Percentiles rank a stretch among this genome's conserved stretches.
Conservation (phyloP, 1,140 invertebrate species). For the Chlorops oryzae region DNA sequence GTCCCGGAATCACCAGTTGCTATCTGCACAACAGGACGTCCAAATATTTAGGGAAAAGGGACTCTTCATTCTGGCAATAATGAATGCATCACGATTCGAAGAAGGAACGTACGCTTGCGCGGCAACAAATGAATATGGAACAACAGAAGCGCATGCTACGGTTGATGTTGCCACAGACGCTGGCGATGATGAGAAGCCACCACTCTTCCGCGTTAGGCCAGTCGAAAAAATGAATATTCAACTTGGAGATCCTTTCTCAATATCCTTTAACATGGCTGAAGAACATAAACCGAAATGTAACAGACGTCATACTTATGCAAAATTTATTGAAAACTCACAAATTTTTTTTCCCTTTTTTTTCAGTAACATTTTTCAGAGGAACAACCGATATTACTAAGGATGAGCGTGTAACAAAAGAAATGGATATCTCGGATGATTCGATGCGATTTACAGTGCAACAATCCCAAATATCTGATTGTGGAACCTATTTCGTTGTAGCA, state of each 20-base stretch:
- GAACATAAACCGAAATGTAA: constrained; percentile 78
- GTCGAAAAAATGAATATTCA: constrained; percentile 65
- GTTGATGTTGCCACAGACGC: constrained; percentile 60
- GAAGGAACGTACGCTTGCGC: constrained; percentile 82
- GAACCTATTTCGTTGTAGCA: constrained; percentile 88
- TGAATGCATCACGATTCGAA: constrained; percentile 70
- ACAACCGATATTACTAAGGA: constrained; percentile 73
- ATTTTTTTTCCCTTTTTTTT: constrained; percentile 23
- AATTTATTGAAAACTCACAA: no score
- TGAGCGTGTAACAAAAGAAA: constrained; percentile 70
- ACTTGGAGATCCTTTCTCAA: constrained; percentile 69
- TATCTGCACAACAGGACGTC: constrained; percentile 55
- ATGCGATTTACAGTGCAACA: constrained; percentile 81
- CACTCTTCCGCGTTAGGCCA: constrained; percentile 70
- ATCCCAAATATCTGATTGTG: constrained; percentile 77
- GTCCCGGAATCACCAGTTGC: constrained; percentile 57
- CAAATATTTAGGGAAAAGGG: constrained; percentile 69
- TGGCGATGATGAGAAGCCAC: constrained; percentile 62
- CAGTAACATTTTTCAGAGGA: constrained; percentile 82
- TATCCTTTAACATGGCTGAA: constrained; percentile 72
- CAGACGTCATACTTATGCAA: constrained; percentile 2
- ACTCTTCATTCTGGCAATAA: constrained; percentile 73
- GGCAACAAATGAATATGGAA: constrained; percentile 71
- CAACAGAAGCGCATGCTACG: constrained; percentile 64
- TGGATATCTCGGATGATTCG: constrained; percentile 73